Percentiles rank a stretch among this genome's conserved stretches.
These are phyloP conservation scores for Poeciliopsis infans DNA, from an alignment of 2,797 vertebrate genomes.

Conservation along the genomic window DNA sequence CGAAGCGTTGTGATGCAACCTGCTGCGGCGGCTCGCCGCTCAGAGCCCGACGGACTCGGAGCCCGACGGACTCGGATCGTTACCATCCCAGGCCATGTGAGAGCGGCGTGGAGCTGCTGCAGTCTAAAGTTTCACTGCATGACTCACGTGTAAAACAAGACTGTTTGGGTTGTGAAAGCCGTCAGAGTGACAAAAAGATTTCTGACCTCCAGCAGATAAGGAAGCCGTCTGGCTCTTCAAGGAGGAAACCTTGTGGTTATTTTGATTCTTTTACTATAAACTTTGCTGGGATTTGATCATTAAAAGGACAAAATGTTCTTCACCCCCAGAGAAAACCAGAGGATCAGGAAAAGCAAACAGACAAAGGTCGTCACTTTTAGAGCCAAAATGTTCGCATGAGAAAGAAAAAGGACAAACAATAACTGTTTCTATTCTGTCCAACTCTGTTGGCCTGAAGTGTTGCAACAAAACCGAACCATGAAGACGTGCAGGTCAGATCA, in stretches of 20 bases:
- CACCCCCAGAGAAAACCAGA: background rate
- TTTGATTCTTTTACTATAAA: background rate
- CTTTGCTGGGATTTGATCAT: background rate
- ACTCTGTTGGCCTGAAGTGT: background rate
- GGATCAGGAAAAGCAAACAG: background rate
- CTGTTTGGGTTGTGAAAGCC: background rate
- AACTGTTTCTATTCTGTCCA: background rate
- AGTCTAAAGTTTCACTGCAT: conserved; percentile 42
- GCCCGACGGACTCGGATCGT: conserved; percentile 16
- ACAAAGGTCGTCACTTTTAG: background rate
- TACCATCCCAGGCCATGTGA: conserved; percentile 26
- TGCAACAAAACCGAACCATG: background rate
- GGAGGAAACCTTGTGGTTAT: background rate
- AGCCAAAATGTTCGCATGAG: background rate
- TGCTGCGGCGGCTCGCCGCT: background rate
- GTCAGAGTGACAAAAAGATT: background rate
- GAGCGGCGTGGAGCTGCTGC: conserved; percentile 16
- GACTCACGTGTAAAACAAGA: background rate
- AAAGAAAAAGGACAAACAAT: background rate
- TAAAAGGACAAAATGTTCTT: background rate
- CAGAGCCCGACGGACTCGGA: background rate
- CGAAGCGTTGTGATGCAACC: conserved; percentile 24
- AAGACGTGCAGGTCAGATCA: background rate
- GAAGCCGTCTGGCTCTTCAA: background rate
- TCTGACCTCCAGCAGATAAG: background rate